Conservation (phyloP, 2,888 invertebrate genomes). For the Oscheius sp. region DNA sequence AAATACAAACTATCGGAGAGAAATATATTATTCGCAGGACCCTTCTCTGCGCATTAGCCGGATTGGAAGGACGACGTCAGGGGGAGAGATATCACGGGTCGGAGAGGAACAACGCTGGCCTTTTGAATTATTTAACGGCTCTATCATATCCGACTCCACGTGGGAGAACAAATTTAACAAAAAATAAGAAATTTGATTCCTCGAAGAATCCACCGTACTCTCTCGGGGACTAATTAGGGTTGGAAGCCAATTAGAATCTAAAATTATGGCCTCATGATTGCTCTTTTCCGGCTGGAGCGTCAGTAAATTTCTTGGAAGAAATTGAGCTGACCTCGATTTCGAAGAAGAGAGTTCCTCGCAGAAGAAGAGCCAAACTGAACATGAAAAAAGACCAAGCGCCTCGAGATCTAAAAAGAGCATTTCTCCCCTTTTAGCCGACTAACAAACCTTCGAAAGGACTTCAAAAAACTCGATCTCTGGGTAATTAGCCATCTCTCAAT, state of each 20-base stretch:
- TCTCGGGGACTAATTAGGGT: constrained; percentile 1
- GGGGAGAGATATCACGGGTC: background rate
- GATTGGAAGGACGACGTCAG: background rate
- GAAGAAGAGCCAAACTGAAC: constrained; percentile 51
- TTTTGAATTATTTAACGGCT: background rate
- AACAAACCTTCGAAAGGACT: constrained; percentile 38
- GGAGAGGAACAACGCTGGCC: background rate
- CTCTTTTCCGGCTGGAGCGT: background rate
- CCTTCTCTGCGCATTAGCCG: background rate
- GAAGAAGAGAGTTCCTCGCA: constrained; percentile 61
- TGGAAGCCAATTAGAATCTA: constrained; percentile 20
- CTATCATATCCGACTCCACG: background rate
- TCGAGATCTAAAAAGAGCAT: constrained; percentile 37
- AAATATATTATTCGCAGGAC: background rate
- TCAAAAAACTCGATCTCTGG: constrained; percentile 40
- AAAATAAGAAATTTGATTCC: background rate
- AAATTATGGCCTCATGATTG: constrained; percentile 9
- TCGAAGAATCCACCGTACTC: constrained; percentile 6
- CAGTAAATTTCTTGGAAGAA: constrained; percentile 10
- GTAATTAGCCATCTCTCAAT: constrained; percentile 62
- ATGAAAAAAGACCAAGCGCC: constrained; percentile 53
- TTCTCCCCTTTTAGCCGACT: background rate
- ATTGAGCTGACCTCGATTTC: constrained; percentile 55
- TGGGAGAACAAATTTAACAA: background rate
- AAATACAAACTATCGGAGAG: background rate